Evolutionary conservation across 2,797 vertebrate genomes (phyloP), one percentile per base, ranked within the genome.

Genomic region (Hemitrygon akajei): DNA sequence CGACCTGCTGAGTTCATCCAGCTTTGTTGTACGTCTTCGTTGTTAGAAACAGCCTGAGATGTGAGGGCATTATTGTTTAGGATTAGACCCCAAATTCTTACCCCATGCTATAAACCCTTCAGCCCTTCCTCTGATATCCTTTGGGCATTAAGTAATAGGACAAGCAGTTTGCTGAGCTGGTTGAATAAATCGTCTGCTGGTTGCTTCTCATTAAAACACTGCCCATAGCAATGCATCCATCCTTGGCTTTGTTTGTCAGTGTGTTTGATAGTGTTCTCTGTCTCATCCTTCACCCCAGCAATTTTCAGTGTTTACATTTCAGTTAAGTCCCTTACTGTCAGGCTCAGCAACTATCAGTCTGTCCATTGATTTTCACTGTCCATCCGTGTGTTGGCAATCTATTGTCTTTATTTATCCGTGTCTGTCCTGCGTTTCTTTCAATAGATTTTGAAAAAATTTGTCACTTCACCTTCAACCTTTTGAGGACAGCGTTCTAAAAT

Each of bases 251-350:
- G 63, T 34, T 37, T 69, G n/a, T 89, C 86, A 89, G 37, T 89
- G 86, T 37, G 60, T 69, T 25, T 69, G 86, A 37, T 69, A 66
- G 60, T 11, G 11, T 69, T 89, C 60, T 20, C 60, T 69, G n/a
- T 89, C 60, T 69, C 86, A 89, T 89, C 60, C 63, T 25, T 89
- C 63, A 89, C 18, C 34, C 60, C 63, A 40, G 86, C 20, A 37
- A 37, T 89, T 89, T 89, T 69, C 86, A 66, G 63, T 25, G 63
- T 69, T 89, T 89, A 69, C 86, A 37, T 69, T 69, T 89, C 86
- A 89, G 86, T 89, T 37, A 66, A 89, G 86, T 66, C 63, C 25
- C 86, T 66, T 22, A 69, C 86, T 2, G 18, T 22, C 60, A n/a
- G n/a, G 60, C 60, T 34, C 60, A 89, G n/a, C n/a, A 63, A 37